Conservation (phyloP, 2,797 vertebrate genomes). For the Gymnoscopelus braueri region DNA sequence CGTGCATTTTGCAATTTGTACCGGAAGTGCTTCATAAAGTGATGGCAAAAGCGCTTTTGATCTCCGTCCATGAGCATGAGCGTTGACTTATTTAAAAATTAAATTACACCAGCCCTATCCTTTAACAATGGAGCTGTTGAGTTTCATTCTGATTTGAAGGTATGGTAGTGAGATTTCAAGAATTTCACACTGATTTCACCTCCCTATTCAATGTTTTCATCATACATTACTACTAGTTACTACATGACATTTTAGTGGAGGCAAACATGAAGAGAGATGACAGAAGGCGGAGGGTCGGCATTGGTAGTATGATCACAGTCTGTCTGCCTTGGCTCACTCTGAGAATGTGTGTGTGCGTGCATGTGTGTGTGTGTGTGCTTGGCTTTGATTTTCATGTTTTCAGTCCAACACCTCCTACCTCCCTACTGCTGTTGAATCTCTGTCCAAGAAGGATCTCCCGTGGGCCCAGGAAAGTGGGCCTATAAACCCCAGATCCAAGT, state of each 20-base stretch:
- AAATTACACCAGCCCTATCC: neutral
- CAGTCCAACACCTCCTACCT: slow-evolving; percentile 70
- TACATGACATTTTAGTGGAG: slow-evolving; percentile 40
- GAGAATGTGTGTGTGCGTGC: slow-evolving; percentile 30
- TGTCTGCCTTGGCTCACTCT: slow-evolving; percentile 64
- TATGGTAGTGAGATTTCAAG: slow-evolving; percentile 34
- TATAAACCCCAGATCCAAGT: slow-evolving; percentile 44
- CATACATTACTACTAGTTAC: slow-evolving; percentile 32
- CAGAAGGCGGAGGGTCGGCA: slow-evolving; percentile 71
- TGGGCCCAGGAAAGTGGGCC: slow-evolving; percentile 50
- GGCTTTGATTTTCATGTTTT: slow-evolving; percentile 49
- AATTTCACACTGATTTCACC: slow-evolving; percentile 51
- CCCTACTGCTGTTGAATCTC: slow-evolving; percentile 55
- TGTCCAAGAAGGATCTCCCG: slow-evolving; percentile 60
- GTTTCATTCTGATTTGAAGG: slow-evolving; percentile 13
- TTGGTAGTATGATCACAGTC: slow-evolving; percentile 59
- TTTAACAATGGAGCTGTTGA: neutral
- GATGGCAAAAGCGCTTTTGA: too few species aligned
- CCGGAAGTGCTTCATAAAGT: too few species aligned
- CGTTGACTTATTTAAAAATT: neutral
- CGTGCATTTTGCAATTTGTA: too few species aligned
- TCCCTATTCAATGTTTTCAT: slow-evolving; percentile 61
- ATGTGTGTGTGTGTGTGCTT: slow-evolving; percentile 37
- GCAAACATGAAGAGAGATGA: slow-evolving; percentile 57
- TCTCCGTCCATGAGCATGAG: too few species aligned